These are phyloP conservation scores for Syrphus vitripennis DNA, from an alignment of 2,888 invertebrate species.

Conservation along the genomic window DNA sequence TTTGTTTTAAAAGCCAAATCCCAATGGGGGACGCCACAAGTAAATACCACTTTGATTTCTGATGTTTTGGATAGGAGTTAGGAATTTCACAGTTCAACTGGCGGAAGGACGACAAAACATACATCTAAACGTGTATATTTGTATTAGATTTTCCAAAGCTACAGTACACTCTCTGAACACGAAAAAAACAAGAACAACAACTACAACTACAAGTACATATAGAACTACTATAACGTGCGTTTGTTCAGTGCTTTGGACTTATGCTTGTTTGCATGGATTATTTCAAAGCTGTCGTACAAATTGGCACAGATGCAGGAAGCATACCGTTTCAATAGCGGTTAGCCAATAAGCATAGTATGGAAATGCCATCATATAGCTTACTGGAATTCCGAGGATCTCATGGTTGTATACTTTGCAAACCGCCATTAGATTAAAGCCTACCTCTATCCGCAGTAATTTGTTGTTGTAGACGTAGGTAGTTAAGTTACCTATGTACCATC, in stretches of 20 bases:
- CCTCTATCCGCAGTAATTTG: no score
- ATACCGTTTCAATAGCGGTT: conserved; percentile 29
- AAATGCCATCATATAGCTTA: conserved; percentile 22
- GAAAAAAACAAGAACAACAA: not conserved
- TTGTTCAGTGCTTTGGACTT: conserved; percentile 26
- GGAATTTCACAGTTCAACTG: not conserved
- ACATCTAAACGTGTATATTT: not conserved
- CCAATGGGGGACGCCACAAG: not conserved
- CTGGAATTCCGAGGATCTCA: not conserved
- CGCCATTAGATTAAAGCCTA: conserved; percentile 12
- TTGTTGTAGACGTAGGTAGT: not conserved
- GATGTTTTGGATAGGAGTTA: not conserved
- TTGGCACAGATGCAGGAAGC: conserved; percentile 45
- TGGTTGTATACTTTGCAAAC: not conserved
- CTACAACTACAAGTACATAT: not conserved
- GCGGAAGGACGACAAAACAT: not conserved
- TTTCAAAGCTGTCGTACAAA: conserved; percentile 31
- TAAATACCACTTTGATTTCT: conserved; percentile 10
- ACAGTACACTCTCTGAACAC: not conserved
- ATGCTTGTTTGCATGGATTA: conserved; percentile 42
- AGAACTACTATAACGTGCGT: conserved; percentile 2
- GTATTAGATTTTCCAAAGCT: conserved; percentile 1
- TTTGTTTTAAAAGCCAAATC: not conserved
- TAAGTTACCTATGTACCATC: not conserved
- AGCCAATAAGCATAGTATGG: conserved; percentile 16